Evolutionary conservation across 1,140 invertebrate species (phyloP), one percentile per base, ranked within the genome.

Genomic region (Microplitis mediator): DNA sequence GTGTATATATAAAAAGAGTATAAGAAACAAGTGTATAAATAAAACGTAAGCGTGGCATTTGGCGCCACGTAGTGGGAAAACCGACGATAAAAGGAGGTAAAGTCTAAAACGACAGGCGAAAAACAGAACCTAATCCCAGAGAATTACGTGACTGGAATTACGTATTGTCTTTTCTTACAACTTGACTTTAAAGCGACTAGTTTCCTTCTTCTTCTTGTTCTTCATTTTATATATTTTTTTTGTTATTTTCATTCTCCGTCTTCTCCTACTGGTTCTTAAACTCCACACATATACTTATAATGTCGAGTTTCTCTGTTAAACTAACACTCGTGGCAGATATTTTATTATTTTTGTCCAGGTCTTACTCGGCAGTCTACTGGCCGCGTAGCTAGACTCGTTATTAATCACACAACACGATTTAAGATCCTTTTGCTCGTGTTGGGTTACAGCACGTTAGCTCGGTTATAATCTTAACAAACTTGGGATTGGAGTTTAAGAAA

Each of bases 351-450:
- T 45, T 11, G 39, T 23, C 23, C 23, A 23, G 23, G 23, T 23
- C 51, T 54, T 54, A 4, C 51, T 54, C 75, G 56, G 69, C 51
- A 61, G 72, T 36, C 67, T 69, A 69, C 23, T 23, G 23, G 23
- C 23, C 23, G 23, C 23, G 23, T 23, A 23, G 23, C 23, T 23
- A 23, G 23, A 23, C 23, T 75, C 69, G 74, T 77, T 78, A 78
- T 81, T 79, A 79, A 81, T 78, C 76, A 69, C 69, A 58, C 31
- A 35, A 64, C 67, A 73, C 69, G 74, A 78, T 76, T 79, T 75
- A 54, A 54, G 16, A 54, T 54, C 13, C 51, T 54, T 54, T 54
- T 54, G 51, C 51, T 54, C 51, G 58, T 54, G 16, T n/a, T n/a
- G 51, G 23, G 23, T 23, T 23, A 23, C 23, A 23, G 23, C 23